Base-by-base conservation (phyloP, 2,113 vertebrate genomes). In the Xerus inauris region DNA sequence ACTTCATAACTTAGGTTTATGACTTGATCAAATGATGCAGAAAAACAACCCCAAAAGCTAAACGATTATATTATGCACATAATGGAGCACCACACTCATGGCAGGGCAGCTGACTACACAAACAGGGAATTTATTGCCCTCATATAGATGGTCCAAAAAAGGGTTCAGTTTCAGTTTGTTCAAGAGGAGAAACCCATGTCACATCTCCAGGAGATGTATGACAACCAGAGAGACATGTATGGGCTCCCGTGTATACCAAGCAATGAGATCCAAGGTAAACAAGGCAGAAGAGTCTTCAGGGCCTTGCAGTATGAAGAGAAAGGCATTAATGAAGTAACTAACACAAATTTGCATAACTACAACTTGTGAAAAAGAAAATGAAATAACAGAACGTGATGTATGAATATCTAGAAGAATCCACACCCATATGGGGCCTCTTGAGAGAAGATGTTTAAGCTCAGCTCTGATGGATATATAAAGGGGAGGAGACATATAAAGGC, bases 1-100 rank as follows among this genome's bases (percentile, higher is more conserved):
- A 97, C 95, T 97, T 97, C 96, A 94, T 96, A 97, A 98, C 97
- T 98, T 94, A 98, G 93, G 95, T 97, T 98, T 98, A 98, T 90
- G 96, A 97, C 95, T 97, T 75, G 47, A 97, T 97, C 92, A 98
- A 98, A 97, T 22, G 89, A 92, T 80, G 96, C 95, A 98, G 91
- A 96, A 96, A 97, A 97, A 96, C 95, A 94, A 97, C 81, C 89
- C 82, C 38, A 49, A 97, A 97, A 87, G 94, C 90, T 96, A 96
- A 97, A 93, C 45, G 93, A 98, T 97, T 97, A 84, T n/a, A 85
- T 94, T 71, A 97, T 3, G 85, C 95, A 96, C 97, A 97, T 96
- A 87, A 97, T 42, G 87, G 30, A 96, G 85, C 86, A 76, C 90
- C 95, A 91, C 7, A 73, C 73, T 95, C 28, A 19, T 49, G 81